Evolutionary conservation across 1,140 invertebrate species (phyloP), one percentile per base, ranked within the genome.

Genomic region (Drosophila oshimai): DNA sequence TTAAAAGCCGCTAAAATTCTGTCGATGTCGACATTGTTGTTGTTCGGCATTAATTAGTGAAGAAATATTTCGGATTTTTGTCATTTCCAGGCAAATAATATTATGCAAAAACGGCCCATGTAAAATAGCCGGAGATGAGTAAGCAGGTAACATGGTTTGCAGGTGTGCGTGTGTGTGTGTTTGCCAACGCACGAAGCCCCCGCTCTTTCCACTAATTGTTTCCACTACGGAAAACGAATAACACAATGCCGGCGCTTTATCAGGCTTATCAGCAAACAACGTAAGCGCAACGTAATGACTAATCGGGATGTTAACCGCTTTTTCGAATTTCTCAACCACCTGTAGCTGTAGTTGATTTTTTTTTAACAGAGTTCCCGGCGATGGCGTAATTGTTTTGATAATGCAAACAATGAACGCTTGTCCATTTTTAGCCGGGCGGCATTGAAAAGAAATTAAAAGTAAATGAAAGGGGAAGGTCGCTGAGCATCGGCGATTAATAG

Each of bases 401-500:
- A 68, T 80, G 70, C 49, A 54, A 77, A 54, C 68, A 51, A 83
- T 84, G 75, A 77, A 31, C 74, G 51, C 13, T 47, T 73, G 62
- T 34, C 81, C 80, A 88, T 88, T 69, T 86, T 86, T 81, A 81
- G 83, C 31, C 39, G 68, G 39, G 47, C 81, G 73, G 54, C 81
- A 87, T 87, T 87, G 81, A 87, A 87, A 87, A 77, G 81, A 87
- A 87, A 87, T 87, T 87, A 87, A 87, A 81, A 87, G 81, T 87
- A 83, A 88, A 86, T 78, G 36, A 22, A 24, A 33, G 18, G 61
- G 74, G 57, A 75, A 67, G 73, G 65, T 69, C 78, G 75, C 55
- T 18, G 45, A 46, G 65, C 42, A 54, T 54, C 49, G 53, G 24
- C 51, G 45, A 47, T 60, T 71, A 71, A 71, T 71, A 72, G 73